Evolutionary conservation across 2,888 invertebrate species (phyloP).

Genomic region (Mystacides longicornis): DNA sequence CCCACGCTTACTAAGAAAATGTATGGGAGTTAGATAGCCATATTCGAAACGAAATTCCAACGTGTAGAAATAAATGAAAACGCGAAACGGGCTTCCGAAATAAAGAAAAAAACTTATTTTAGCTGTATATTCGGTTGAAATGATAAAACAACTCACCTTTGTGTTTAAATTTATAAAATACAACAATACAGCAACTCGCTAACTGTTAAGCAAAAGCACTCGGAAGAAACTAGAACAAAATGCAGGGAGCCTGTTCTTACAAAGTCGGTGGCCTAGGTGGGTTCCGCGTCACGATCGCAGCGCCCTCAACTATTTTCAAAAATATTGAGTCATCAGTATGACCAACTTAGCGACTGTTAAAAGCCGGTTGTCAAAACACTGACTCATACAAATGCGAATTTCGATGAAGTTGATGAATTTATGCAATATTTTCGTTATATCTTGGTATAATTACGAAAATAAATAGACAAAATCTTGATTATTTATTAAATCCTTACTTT

Average conservation of each 20-base stretch:
- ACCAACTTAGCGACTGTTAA: conserved; percentile 15
- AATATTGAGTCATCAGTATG: conserved; percentile 24
- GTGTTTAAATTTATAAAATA: conserved; percentile 52
- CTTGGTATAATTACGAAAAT: too few species aligned
- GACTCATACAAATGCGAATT: background rate
- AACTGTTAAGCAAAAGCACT: conserved; percentile 50
- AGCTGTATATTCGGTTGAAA: conserved; percentile 37
- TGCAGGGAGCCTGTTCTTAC: conserved; percentile 51
- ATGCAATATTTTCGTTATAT: too few species aligned
- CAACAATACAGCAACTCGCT: conserved; percentile 50
- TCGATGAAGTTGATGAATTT: background rate
- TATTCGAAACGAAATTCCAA: conserved; percentile 50
- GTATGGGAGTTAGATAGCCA: conserved; percentile 48
- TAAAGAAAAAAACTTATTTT: conserved; percentile 36
- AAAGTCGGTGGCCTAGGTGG: conserved; percentile 47
- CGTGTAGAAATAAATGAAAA: conserved; percentile 34
- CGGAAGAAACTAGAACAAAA: conserved; percentile 51
- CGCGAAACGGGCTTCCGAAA: conserved; percentile 37
- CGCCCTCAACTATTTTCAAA: conserved; percentile 36
- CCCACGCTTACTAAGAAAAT: conserved; percentile 37
- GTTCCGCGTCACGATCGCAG: conserved; percentile 42
- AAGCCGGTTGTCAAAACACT: background rate
- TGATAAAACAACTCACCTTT: conserved; percentile 46
- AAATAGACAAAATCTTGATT: too few species aligned
- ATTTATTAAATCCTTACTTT: too few species aligned